These are phyloP conservation scores for Toxostoma redivivum DNA, from an alignment of 2,113 vertebrate species.

Conservation along the genomic window DNA sequence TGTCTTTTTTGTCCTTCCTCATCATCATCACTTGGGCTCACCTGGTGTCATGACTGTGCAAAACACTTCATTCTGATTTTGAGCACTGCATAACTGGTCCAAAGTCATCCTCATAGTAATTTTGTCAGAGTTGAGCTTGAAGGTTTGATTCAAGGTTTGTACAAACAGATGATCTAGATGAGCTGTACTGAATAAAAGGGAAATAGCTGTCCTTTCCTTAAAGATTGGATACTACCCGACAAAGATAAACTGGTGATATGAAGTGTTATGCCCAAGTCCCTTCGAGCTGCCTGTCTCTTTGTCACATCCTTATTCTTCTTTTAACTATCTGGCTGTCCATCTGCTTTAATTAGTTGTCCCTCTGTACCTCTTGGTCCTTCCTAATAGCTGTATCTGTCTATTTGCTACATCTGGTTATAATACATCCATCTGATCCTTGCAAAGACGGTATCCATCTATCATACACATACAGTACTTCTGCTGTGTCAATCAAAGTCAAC, in stretches of 20 bases:
- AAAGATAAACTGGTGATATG: not conserved
- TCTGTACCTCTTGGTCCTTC: not conserved
- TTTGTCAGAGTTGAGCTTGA: not conserved
- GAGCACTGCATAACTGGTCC: not conserved
- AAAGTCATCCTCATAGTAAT: not conserved
- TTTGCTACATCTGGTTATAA: not conserved
- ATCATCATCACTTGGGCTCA: not conserved
- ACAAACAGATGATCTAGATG: not conserved
- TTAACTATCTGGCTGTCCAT: not conserved
- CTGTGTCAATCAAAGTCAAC: constrained; percentile 6
- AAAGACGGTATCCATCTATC: not conserved
- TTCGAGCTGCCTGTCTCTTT: not conserved
- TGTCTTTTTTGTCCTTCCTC: not conserved
- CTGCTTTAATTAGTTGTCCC: not conserved
- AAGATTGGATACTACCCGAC: not conserved
- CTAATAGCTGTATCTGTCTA: not conserved
- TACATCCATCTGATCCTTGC: not conserved
- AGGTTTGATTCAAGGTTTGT: not conserved
- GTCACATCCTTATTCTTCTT: not conserved
- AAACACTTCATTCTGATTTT: not conserved
- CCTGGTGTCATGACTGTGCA: not conserved
- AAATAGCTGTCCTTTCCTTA: not conserved
- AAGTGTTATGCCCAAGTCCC: not conserved
- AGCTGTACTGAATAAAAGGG: not conserved
- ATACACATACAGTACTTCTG: not conserved